phyloP scores from a whole-genome alignment of 1,140 invertebrate species.

The Brachionus koreanus region DNA sequence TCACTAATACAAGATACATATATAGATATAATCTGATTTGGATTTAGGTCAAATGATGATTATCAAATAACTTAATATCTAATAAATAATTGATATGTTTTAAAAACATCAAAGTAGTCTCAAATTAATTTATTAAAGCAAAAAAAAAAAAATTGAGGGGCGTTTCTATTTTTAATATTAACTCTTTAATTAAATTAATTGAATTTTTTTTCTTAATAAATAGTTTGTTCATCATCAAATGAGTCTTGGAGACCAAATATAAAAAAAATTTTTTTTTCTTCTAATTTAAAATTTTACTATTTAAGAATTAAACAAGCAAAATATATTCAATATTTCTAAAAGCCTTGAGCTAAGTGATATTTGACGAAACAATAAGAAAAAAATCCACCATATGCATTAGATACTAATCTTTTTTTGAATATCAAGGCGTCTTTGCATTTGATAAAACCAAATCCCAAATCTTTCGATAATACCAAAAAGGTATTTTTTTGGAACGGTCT shows the following conservation, averaged over 20 bases:
- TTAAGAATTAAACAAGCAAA: no score
- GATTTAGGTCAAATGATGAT: neutral
- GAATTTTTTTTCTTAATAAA: no score
- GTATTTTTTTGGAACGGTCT: neutral
- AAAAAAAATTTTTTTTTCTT: no score
- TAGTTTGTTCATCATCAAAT: no score
- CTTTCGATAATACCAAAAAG: neutral
- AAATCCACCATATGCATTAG: neutral
- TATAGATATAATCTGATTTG: no score
- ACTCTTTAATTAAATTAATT: no score
- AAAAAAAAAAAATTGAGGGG: neutral
- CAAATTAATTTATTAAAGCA: neutral
- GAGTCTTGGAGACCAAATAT: no score
- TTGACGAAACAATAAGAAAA: neutral
- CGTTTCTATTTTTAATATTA: no score
- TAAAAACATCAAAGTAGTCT: neutral
- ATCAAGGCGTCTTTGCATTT: neutral
- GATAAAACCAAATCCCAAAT: neutral
- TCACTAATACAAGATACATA: neutral
- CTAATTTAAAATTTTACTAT: no score
- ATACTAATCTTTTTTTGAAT: neutral
- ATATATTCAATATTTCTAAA: no score
- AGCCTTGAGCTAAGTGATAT: neutral
- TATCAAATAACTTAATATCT: neutral
- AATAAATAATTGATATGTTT: slow-evolving; percentile 5